phyloP scores from a whole-genome alignment of 2,888 invertebrate genomes.

The Nomada fucata region DNA sequence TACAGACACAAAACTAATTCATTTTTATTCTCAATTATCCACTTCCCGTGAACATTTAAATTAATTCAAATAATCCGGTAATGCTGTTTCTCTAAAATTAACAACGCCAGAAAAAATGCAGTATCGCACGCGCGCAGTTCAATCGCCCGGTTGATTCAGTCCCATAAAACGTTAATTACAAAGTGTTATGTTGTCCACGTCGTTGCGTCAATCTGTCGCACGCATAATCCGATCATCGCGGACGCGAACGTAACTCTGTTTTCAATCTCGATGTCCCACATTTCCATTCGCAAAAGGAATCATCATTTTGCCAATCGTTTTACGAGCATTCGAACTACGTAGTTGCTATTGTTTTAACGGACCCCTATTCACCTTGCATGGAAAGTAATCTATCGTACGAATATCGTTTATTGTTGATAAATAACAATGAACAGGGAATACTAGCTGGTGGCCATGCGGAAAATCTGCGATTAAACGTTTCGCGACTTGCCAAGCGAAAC shows the following conservation, averaged over 20 bases:
- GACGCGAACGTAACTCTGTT: not conserved
- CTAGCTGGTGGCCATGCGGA: not conserved
- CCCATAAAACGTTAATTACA: constrained; percentile 56
- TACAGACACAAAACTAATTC: too few relatives aligned
- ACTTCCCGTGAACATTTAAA: too few relatives aligned
- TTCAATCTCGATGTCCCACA: constrained; percentile 42
- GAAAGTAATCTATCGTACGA: constrained; percentile 24
- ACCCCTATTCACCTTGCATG: not conserved
- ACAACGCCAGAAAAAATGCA: too few relatives aligned
- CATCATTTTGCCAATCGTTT: constrained; percentile 44
- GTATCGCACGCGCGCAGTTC: not conserved
- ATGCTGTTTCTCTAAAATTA: too few relatives aligned
- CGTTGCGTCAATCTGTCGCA: constrained; percentile 12
- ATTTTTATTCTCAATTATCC: too few relatives aligned
- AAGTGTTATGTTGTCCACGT: constrained; percentile 18
- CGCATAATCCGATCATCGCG: constrained; percentile 45
- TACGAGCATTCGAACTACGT: constrained; percentile 7
- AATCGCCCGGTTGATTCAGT: not conserved
- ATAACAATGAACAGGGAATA: not conserved
- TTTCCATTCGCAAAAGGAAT: constrained; percentile 48
- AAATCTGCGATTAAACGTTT: not conserved
- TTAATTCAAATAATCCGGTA: too few relatives aligned
- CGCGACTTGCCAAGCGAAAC: not conserved
- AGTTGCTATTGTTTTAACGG: constrained; percentile 15
- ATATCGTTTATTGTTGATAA: constrained; percentile 13